Evolutionary conservation across 2,888 invertebrate species (phyloP).

Genomic region (Ganaspis brasiliensis): DNA sequence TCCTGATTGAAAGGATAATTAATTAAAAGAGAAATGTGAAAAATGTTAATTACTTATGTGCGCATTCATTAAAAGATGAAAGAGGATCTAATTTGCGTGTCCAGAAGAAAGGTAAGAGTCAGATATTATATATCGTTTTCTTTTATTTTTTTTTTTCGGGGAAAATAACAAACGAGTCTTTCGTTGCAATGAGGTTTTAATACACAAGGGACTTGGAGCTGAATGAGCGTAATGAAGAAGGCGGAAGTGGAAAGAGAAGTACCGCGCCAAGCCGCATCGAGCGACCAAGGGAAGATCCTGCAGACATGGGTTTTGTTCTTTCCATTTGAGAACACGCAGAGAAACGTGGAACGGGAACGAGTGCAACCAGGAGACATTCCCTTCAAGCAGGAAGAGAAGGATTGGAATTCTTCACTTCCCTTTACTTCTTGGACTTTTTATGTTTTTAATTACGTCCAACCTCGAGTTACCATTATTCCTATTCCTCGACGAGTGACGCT

Average conservation of each 20-base stretch:
- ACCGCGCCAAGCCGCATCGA: slow-evolving; percentile 6
- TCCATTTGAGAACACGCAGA: slow-evolving; percentile 10
- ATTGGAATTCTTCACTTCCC: slow-evolving; percentile 19
- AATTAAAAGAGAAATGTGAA: slow-evolving; percentile 1
- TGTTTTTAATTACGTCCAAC: slow-evolving; percentile 34
- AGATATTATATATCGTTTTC: not conserved
- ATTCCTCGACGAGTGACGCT: not conserved
- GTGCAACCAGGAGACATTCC: slow-evolving; percentile 25
- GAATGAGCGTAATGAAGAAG: slow-evolving; percentile 35
- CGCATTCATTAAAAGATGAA: slow-evolving; percentile 27
- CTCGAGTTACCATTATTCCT: not conserved
- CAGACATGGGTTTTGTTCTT: slow-evolving; percentile 20
- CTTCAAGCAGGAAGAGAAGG: slow-evolving; percentile 32
- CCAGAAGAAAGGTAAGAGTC: not conserved
- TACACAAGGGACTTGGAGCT: slow-evolving; percentile 20
- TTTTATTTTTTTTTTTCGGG: slow-evolving; percentile 2
- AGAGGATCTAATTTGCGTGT: slow-evolving; percentile 17
- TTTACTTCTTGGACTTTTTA: slow-evolving; percentile 14
- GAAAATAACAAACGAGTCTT: slow-evolving; percentile 14
- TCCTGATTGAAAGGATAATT: not conserved
- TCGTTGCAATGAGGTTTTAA: slow-evolving; percentile 37
- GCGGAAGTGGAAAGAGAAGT: slow-evolving; percentile 32
- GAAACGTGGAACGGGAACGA: slow-evolving; percentile 1
- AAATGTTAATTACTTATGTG: slow-evolving; percentile 22
- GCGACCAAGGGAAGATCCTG: slow-evolving; percentile 20